Evolutionary conservation across 2,797 vertebrate genomes (phyloP), one percentile per base, ranked within the genome.

Genomic region (Hydrocynus forskahlii): DNA sequence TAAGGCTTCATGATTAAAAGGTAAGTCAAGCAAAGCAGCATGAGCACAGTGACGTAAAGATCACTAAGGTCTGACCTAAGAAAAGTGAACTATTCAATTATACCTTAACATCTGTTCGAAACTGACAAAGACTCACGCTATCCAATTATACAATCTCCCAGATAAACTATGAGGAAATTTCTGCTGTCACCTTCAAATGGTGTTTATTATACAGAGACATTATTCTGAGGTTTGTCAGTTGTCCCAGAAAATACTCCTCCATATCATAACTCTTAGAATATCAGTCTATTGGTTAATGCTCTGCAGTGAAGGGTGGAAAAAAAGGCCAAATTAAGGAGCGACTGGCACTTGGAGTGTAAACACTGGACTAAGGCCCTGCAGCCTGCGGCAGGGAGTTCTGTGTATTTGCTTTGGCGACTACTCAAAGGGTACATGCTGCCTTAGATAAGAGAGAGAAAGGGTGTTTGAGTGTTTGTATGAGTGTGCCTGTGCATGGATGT

Each of bases 281-380:
- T 74, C 54, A 40, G 23, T 68, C 74, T 63, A 17, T 54, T 55
- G 23, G n/a, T 75, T n/a, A 77, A 72, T 73, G 23, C n/a, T 55
- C 66, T 48, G 29, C 70, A 70, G 19, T 78, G 29, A 13, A 59
- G 50, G 45, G 17, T 64, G 35, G 21, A 25, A 73, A 25, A 59
- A 74, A 55, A 13, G 74, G 50, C n/a, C 38, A 76, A 76, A 86
- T 73, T 75, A 79, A 25, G 52, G 45, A 63, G 78, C 74, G 69
- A 69, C 80, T 80, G 69, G 50, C 52, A 66, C 17, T 62, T 48
- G 23, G 79, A 81, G 66, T 75, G 82, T 74, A 81, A 84, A 86
- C 74, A 82, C 64, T 80, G 64, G 62, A 80, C 73, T 66, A 50
- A 64, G 16, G 59, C 79, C 60, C 57, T 59, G 54, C 45, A 60